These are phyloP conservation scores for Bombyx mandarina DNA, from an alignment of 1,140 invertebrate species.

Conservation along the genomic window DNA sequence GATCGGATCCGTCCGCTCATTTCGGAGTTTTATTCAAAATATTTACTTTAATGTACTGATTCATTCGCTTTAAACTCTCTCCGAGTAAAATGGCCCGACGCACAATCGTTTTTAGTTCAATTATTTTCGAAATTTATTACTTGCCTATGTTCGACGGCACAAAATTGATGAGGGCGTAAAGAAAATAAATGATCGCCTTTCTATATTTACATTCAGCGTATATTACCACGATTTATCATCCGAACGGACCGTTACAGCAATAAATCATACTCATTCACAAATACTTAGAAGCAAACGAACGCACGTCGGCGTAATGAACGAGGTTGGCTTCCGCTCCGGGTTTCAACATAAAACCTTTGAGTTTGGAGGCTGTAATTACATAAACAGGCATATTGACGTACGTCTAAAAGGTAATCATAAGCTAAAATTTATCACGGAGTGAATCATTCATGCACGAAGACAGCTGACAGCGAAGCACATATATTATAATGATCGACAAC, in stretches of 20 bases:
- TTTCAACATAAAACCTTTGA: conserved; percentile 37
- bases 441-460: conserved; percentile 68
- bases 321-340: conserved; percentile 5
- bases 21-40: no score
- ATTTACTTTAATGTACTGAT: no score
- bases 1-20: no score
- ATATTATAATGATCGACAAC: conserved; percentile 70
- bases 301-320: conserved; percentile 48
- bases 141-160: conserved; percentile 13
- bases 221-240: conserved; percentile 51
- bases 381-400: conserved; percentile 65
- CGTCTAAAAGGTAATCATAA: conserved; percentile 69
- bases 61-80: no score
- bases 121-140: conserved; percentile 14
- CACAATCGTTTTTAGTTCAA: no score
- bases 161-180: conserved; percentile 26
- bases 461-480: conserved; percentile 66
- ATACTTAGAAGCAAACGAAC: conserved; percentile 30
- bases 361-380: conserved; percentile 54
- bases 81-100: no score
- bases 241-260: conserved; percentile 28
- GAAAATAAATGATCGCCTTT: conserved; percentile 32
- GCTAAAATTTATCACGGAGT: conserved; percentile 69
- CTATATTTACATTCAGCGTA: conserved; percentile 34
- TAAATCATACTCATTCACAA: conserved; percentile 51